These are phyloP conservation scores for Motacilla tschutschensis DNA, from an alignment of 2,113 vertebrate species.

Conservation along the genomic window DNA sequence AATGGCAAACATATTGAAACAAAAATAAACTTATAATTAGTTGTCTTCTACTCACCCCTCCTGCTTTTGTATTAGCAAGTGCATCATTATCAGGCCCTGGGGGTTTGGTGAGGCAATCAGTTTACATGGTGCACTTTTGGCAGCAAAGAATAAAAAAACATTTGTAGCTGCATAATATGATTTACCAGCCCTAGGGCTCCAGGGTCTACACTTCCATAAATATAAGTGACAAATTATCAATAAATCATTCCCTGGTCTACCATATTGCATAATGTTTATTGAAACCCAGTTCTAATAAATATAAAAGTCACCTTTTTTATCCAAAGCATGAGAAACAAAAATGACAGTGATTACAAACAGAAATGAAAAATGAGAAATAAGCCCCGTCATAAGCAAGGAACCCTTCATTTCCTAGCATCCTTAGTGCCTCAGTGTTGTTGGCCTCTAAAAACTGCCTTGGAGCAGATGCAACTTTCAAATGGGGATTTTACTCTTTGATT, in stretches of 20 bases:
- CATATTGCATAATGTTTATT: conserved; percentile 81
- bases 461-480: conserved; percentile 3
- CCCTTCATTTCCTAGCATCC: neutral
- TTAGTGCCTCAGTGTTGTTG: neutral
- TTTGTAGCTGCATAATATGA: conserved; percentile 68
- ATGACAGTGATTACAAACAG: conserved; percentile 81
- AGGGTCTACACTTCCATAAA: conserved; percentile 77
- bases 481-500: conserved; percentile 19
- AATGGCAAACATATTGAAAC: conserved; percentile 74
- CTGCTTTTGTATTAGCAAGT: conserved; percentile 62
- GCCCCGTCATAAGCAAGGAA: conserved; percentile 19
- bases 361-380: conserved; percentile 73
- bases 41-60: conserved; percentile 41
- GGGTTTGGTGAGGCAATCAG: conserved; percentile 42
- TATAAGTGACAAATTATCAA: conserved; percentile 82
- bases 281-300: conserved; percentile 82
- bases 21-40: conserved; percentile 69
- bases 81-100: conserved; percentile 34
- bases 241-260: conserved; percentile 77
- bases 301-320: conserved; percentile 74
- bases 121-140: conserved; percentile 44
- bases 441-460: neutral
- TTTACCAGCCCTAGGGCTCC: conserved; percentile 74
- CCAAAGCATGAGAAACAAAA: conserved; percentile 77
- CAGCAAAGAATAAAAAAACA: conserved; percentile 57